Evolutionary conservation across 1,140 invertebrate genomes (phyloP).

Genomic region (Lucilia sericata): DNA sequence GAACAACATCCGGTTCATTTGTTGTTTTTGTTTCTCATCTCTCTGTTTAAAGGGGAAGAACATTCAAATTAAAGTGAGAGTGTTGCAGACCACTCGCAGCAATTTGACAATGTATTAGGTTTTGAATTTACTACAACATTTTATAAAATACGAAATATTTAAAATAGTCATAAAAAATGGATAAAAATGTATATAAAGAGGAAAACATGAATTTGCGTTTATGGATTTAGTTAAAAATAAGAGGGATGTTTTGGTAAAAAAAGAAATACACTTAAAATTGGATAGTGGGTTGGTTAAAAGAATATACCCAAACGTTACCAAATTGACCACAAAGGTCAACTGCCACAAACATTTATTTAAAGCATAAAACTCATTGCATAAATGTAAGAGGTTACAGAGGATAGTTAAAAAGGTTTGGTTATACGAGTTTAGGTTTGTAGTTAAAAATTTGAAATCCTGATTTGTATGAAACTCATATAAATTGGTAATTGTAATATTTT

Average conservation of each 20-base stretch:
- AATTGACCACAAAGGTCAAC: slow-evolving; percentile 15
- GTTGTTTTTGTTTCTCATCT: background rate
- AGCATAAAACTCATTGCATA: background rate
- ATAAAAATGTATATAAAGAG: background rate
- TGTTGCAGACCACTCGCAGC: background rate
- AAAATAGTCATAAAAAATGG: background rate
- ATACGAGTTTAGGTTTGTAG: background rate
- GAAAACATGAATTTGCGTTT: slow-evolving; percentile 19
- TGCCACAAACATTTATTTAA: slow-evolving; percentile 21
- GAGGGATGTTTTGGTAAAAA: background rate
- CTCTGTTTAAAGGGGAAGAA: background rate
- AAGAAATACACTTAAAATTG: background rate
- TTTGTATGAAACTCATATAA: no score
- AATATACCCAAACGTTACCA: background rate
- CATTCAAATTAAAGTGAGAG: background rate
- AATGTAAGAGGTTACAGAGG: background rate
- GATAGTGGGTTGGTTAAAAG: background rate
- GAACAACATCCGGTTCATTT: slow-evolving; percentile 28
- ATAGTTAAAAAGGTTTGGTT: background rate
- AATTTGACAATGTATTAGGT: background rate
- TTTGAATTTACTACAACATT: slow-evolving; percentile 4
- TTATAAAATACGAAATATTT: background rate
- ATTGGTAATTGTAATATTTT: no score
- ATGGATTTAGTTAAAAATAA: slow-evolving; percentile 2
- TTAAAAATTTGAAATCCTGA: no score